phyloP scores from a whole-genome alignment of 2,888 invertebrate genomes.

The Cacoxenus indagator region DNA sequence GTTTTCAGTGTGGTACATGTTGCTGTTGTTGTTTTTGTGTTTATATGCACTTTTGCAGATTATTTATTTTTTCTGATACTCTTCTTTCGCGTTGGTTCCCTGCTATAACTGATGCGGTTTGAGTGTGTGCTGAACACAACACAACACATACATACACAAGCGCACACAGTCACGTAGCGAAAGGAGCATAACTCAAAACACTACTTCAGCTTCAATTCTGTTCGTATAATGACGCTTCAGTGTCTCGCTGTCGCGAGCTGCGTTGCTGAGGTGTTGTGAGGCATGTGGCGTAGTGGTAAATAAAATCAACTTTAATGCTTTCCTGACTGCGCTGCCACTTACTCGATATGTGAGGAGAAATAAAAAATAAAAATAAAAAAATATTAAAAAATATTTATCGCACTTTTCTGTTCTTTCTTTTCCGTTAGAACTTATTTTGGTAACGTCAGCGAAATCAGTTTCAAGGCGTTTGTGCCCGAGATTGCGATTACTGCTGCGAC shows the following conservation, averaged over 20 bases:
- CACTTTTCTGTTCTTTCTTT: background rate
- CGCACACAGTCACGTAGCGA: background rate
- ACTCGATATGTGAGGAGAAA: constrained; percentile 16
- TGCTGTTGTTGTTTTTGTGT: background rate
- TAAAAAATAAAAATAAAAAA: constrained; percentile 59
- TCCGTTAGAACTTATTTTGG: background rate
- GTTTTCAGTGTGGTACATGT: background rate
- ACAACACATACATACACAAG: background rate
- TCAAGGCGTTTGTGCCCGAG: constrained; percentile 39
- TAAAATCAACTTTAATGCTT: constrained; percentile 43
- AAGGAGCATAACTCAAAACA: constrained; percentile 56
- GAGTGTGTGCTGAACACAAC: too few relatives aligned
- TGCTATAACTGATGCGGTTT: too few relatives aligned
- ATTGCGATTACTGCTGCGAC: background rate
- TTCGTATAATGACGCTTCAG: constrained; percentile 62
- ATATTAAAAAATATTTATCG: constrained; percentile 30
- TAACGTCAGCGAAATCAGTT: constrained; percentile 61
- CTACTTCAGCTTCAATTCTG: constrained; percentile 53
- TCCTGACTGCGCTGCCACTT: constrained; percentile 19
- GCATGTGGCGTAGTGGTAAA: constrained; percentile 32
- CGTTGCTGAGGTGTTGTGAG: constrained; percentile 20
- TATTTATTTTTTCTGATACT: constrained; percentile 26
- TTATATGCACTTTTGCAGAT: background rate
- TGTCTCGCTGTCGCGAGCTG: constrained; percentile 37
- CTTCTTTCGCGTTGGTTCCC: background rate